These are phyloP conservation scores for Melikaiella ostensackeni DNA, from an alignment of 2,888 invertebrate species.

Conservation along the genomic window DNA sequence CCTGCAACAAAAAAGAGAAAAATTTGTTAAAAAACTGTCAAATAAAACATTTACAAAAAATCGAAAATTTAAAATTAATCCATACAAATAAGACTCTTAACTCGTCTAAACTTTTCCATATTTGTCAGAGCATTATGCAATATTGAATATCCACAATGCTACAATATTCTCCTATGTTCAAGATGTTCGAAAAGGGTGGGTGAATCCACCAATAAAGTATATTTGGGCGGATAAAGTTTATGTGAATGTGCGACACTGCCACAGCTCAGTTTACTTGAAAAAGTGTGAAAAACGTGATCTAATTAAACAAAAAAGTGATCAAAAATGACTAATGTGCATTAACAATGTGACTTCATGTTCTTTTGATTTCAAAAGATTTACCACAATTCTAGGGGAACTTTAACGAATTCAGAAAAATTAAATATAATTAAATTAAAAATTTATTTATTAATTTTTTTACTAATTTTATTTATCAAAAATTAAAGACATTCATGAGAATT, in stretches of 20 bases:
- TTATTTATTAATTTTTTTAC: too few species aligned
- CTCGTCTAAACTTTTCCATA: background rate
- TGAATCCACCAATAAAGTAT: background rate
- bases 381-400: too few species aligned
- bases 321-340: too few species aligned
- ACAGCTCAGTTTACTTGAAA: too few species aligned
- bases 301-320: too few species aligned
- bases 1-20: slow-evolving; percentile 21
- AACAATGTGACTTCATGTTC: too few species aligned
- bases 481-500: too few species aligned
- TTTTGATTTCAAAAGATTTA: too few species aligned
- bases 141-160: background rate
- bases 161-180: background rate
- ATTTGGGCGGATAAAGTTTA: background rate
- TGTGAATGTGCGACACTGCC: background rate
- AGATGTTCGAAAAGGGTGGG: background rate
- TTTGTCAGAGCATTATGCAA: slow-evolving; percentile 2
- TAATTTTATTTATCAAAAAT: too few species aligned
- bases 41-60: background rate
- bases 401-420: too few species aligned
- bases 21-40: background rate
- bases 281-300: too few species aligned
- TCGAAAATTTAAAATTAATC: background rate
- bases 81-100: background rate
- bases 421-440: too few species aligned